Evolutionary conservation across 2,888 invertebrate species (phyloP).

Genomic region (Orthonevra nobilis): DNA sequence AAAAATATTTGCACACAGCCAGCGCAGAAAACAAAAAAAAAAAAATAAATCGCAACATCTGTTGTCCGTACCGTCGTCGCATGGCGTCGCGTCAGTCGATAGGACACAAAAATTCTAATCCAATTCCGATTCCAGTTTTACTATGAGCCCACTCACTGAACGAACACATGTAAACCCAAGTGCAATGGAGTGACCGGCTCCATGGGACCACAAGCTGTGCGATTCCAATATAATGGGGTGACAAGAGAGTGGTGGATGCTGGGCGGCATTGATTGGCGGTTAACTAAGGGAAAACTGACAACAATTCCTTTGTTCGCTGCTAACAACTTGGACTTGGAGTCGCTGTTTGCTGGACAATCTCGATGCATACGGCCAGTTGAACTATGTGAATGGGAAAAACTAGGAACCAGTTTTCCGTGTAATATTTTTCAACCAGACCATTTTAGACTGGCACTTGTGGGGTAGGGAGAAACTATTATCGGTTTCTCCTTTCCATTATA

Average conservation of each 20-base stretch:
- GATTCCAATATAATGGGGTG: too few species aligned
- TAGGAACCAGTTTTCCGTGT: constrained; percentile 60
- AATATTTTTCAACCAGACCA: constrained; percentile 38
- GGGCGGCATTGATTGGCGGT: constrained; percentile 69
- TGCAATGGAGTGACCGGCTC: constrained; percentile 34
- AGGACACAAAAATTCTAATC: constrained; percentile 61
- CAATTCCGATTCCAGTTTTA: constrained; percentile 57
- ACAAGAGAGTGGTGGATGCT: constrained; percentile 47
- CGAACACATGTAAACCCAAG: too few species aligned
- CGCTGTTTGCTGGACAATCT: constrained; percentile 27
- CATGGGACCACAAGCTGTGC: not conserved
- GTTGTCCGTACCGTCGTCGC: constrained; percentile 43
- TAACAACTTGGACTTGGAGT: constrained; percentile 47
- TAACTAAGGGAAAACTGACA: constrained; percentile 68
- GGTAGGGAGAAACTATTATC: not conserved
- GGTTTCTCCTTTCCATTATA: too few species aligned
- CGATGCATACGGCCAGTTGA: constrained; percentile 29
- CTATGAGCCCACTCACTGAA: constrained; percentile 50
- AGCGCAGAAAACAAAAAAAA: too few species aligned
- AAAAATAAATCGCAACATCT: constrained; percentile 63
- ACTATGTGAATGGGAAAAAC: constrained; percentile 61
- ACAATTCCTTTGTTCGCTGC: constrained; percentile 68
- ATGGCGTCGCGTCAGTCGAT: constrained; percentile 7
- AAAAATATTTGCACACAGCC: constrained; percentile 32
- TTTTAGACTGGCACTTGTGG: not conserved